Conservation (phyloP, 2,113 vertebrate genomes). For the Prietella phreatophila region DNA sequence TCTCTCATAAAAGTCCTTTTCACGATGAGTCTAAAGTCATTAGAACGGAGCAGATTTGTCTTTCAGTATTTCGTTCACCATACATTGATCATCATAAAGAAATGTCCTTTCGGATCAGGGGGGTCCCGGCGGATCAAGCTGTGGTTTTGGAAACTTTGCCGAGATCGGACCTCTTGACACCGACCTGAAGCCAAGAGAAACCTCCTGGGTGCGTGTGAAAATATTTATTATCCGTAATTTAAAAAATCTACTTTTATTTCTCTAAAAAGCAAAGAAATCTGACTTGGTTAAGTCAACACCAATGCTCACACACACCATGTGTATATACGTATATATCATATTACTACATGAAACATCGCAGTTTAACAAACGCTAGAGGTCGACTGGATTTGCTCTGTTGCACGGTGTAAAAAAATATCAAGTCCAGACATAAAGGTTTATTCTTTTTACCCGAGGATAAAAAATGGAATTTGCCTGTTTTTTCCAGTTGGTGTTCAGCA, state of each 20-base stretch:
- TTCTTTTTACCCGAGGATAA: too few species aligned
- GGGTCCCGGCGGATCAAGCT: constrained; percentile 90
- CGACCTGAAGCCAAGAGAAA: constrained; percentile 78
- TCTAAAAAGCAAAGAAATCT: neutral
- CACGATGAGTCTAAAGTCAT: neutral
- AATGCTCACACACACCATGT: neutral
- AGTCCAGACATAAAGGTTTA: too few species aligned
- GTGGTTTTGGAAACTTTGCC: constrained; percentile 94
- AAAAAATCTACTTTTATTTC: neutral
- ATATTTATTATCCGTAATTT: neutral
- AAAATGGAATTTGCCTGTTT: too few species aligned
- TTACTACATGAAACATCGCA: neutral
- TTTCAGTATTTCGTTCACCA: neutral
- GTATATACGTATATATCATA: neutral
- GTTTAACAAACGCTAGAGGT: too few species aligned
- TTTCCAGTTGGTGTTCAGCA: too few species aligned
- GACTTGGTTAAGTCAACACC: neutral
- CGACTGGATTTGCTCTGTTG: too few species aligned
- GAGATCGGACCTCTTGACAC: constrained; percentile 88
- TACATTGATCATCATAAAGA: too few species aligned
- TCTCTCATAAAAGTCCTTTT: neutral
- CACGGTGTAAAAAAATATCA: too few species aligned
- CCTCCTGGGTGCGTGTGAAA: constrained; percentile 79
- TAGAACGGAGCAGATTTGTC: neutral
- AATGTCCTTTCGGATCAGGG: constrained; percentile 70